phyloP scores from a whole-genome alignment of 2,797 vertebrate species.

The Novumbra hubbsi region DNA sequence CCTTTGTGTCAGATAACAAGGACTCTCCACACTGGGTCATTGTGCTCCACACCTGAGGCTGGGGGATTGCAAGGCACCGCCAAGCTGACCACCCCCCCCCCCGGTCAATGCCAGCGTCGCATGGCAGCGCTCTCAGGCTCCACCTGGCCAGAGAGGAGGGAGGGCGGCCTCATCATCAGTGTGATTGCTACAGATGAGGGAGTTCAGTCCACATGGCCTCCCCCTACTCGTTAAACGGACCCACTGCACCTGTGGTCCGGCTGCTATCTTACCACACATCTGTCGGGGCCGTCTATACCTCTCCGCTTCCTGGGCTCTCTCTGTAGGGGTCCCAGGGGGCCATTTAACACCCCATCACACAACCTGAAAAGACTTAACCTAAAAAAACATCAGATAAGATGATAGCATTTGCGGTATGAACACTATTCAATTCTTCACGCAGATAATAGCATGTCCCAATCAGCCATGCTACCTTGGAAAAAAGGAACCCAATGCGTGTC shows the following conservation, averaged over 20 bases:
- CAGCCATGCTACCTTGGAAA: too few species aligned
- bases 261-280: constrained; percentile 65
- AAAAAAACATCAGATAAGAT: too few species aligned
- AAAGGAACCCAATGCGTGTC: too few species aligned
- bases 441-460: too few species aligned
- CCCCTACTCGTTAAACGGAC: constrained; percentile 67
- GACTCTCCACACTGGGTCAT: not conserved
- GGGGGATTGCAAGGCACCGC: not conserved
- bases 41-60: too few species aligned
- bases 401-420: too few species aligned
- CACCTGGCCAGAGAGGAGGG: constrained; percentile 52
- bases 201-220: constrained; percentile 69
- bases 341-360: too few species aligned
- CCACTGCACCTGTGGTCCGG: constrained; percentile 71
- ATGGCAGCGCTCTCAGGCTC: constrained; percentile 31
- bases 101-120: constrained; percentile 40
- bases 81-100: constrained; percentile 15
- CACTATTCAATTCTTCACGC: too few species aligned
- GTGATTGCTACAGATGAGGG: constrained; percentile 72
- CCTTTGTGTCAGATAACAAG: not conserved
- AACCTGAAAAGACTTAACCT: too few species aligned
- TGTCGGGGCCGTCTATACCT: constrained; percentile 49
- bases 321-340: too few species aligned
- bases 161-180: constrained; percentile 71
- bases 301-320: not conserved